Evolutionary conservation across 2,113 vertebrate genomes (phyloP).

Genomic region (Phalacrocorax aristotelis): DNA sequence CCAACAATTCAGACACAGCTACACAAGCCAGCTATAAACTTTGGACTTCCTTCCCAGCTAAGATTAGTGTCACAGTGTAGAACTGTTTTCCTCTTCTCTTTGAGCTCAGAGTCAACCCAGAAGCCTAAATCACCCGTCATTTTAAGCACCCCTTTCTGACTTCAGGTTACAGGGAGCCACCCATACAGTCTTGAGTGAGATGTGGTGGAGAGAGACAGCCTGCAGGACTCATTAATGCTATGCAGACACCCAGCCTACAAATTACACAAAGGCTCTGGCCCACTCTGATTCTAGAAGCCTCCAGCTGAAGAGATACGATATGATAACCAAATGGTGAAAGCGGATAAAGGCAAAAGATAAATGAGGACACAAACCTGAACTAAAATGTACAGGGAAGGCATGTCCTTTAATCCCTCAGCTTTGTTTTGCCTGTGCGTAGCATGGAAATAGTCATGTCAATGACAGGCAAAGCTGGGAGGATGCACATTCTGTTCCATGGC

Average conservation of each 20-base stretch:
- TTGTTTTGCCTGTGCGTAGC: not conserved
- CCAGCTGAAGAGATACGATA: not conserved
- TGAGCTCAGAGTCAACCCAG: not conserved
- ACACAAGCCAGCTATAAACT: not conserved
- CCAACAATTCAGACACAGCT: not conserved
- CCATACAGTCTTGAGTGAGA: not conserved
- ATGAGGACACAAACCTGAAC: not conserved
- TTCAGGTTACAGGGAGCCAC: not conserved
- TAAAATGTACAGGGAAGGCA: not conserved
- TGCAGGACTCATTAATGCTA: not conserved
- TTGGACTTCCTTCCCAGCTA: not conserved
- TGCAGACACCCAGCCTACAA: not conserved
- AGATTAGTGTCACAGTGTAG: not conserved
- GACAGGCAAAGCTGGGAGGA: not conserved
- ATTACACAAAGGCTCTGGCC: not conserved
- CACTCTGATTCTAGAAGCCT: not conserved
- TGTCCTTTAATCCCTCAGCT: not conserved
- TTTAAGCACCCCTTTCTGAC: not conserved
- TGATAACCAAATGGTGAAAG: not conserved
- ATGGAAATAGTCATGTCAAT: not conserved
- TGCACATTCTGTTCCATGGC: not conserved
- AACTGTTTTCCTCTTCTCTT: not conserved
- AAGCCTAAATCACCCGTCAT: not conserved
- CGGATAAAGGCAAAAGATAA: not conserved
- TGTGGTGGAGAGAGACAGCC: not conserved